Base-by-base conservation (phyloP, 1,140 invertebrate genomes). In the Stegodyphus dumicola region DNA sequence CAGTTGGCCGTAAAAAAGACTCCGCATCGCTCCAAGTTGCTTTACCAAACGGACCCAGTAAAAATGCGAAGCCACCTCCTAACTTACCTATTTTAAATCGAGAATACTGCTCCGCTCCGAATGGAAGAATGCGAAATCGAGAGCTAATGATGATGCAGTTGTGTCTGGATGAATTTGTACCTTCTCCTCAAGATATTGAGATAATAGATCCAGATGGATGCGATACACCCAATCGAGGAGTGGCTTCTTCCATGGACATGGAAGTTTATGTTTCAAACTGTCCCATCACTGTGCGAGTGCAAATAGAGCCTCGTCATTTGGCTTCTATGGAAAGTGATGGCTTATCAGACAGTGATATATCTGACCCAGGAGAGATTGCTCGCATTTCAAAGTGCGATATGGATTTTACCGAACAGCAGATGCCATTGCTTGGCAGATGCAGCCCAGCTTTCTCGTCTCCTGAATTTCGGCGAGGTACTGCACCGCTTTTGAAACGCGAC, bases 261-360 rank as follows among this genome's bases (percentile, higher is more conserved):
- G 87, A 88, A 65, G 76, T 88, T 7, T 88, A 88, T 18, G 56
- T 88, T n/a, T 81, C 78, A 48, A 77, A 74, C 60, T 86, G 83
- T 52, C 87, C 87, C 17, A 86, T 88, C 3, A 83, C 87, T n/a
- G 77, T 87, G 5, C 73, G 77, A 17, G 87, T 88, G 9, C 87
- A 88, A 73, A 52, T 88, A 3, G 86, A 86, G 17, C 84, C 87
- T 13, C 77, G 87, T 11, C 79, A 87, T 56, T 77, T 89, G 54
- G 88, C 88, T 6, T 89, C 88, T 48, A 87, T 89, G 78, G 88
- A 89, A 65, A 89, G 88, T 70, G 88, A 89, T 71, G 88, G 88
- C 48, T 53, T 89, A 3, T 89, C 88, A 18, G 86, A 87, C 65
- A 87, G 78, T 51, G 86, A 87, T 64, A 65, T 83, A 7, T 87